Evolutionary conservation across 2,797 vertebrate species (phyloP), one percentile per base, ranked within the genome.

Genomic region (Capromys pilorides): DNA sequence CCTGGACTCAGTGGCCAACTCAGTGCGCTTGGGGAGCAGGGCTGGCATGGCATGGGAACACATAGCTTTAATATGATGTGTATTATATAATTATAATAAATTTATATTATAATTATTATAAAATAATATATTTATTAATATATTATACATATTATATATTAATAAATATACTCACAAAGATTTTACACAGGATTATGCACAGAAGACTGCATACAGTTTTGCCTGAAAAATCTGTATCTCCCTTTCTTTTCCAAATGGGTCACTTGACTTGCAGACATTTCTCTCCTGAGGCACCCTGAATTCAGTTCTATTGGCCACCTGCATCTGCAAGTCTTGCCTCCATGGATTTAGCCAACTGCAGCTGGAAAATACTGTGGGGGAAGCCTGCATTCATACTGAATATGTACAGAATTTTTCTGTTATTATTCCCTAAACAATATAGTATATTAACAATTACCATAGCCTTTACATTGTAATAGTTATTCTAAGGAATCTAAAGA

Each of bases 231-330:
- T 78, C 33, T 87, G 0, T 66, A 81, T 71, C 26, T 92, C 59
- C 85, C 39, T 26, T 81, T 93, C 90, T 91, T 89, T 78, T n/a
- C 33, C 95, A 94, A 73, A 79, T 71, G 64, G 62, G 39, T 64
- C 61, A 18, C 54, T n/a, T 71, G 51, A 79, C 19, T 12, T 91
- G 93, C 69, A 36, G 71, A 84, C 12, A 85, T 57, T 73, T 95
- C 81, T 91, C 71, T n/a, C 10, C 3, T n/a, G 28, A 84, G 36
- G 24, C 51, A 33, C 45, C 77, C 66, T 66, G 75, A 78, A 90
- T 11, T 87, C 73, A 54, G 45, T 59, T 61, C 16, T 26, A 19
- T 66, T 45, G 45, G 45, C 45, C 45, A 45, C 45, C 61, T 84
- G 14, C 33, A 49, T 66, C 59, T 39, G 13, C 13, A 10, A 39